Base-by-base conservation (phyloP, 2,888 invertebrate genomes). In the Tetheella fluctuosa region DNA sequence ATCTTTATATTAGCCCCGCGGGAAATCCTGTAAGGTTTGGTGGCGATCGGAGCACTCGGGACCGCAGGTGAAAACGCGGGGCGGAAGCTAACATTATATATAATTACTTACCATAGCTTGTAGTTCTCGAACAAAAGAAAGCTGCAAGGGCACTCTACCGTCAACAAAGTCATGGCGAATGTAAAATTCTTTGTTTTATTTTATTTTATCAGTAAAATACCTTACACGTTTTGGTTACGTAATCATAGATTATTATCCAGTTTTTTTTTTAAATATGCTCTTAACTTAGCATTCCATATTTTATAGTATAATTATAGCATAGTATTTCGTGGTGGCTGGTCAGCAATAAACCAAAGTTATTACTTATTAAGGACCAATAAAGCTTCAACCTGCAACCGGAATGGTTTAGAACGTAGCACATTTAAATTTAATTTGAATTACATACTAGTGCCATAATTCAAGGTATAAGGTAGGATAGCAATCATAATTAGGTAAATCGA, bases 341-440 rank as follows among this genome's bases (percentile, higher is more conserved):
- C 39, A 39, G 39, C 7, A 59, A 64, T 62, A 63, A 62, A 42
- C 53, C 30, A 52, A 55, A 61, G 60, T 67, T 67, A 67, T 57
- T 57, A 52, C 60, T 60, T 64, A 60, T 64, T 64, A 64, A 64
- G 63, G 54, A 59, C 64, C 60, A 59, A 59, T 63, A 64, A 59
- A 58, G 42, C 54, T 42, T 56, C 37, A 54, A 57, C 58, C 55
- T 59, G 59, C 60, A 56, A 60, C 58, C 34, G 54, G 42, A 54
- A 60, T 67, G 39, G n/a, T 39, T 67, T 60, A 64, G 61, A 60
- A 60, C 17, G 0, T n/a, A 7, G 42, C 23, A 58, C 62, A 60
- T 64, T 64, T 64, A 64, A 61, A 57, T 60, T 59, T n/a, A 15
- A 39, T 39, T 39, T n/a, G n/a, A 42, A 58, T 52, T 42, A 59